Evolutionary conservation across 2,888 invertebrate genomes (phyloP), one percentile per base, ranked within the genome.

Genomic region (Gisinianus flammeolus): DNA sequence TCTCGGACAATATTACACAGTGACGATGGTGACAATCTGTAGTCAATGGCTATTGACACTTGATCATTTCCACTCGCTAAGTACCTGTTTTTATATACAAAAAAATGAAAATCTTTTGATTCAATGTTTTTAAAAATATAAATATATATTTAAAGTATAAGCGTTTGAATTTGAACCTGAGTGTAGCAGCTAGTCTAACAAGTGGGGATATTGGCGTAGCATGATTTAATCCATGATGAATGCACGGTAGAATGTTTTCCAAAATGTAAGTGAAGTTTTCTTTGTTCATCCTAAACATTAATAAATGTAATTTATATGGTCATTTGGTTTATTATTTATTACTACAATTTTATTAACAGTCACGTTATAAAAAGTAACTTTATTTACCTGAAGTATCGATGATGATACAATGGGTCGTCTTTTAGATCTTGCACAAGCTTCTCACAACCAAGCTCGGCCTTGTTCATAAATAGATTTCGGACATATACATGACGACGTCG

Each of bases 1-100:
- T 79, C 79, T 28, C 62, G 54, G 16, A 79, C 8, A 56, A 79
- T 79, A 0, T 24, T 19, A 2, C 22, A 68, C 8, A 79, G 67
- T n/a, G 66, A 52, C 22, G 66, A 67, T n/a, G 79, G 76, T 1
- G 79, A 79, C 10, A 72, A 26, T 31, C 56, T 0, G 26, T 31
- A 76, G 1, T 56, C 30, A 12, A 70, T 16, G 16, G 69, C 76
- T 3, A 69, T 12, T n/a, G 62, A 70, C 0, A 69, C 24, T 69
- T 76, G 76, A 30, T 31, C 52, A 19, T 58, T 52, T 22, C 76
- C 76, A 1, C 69, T 28, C 4, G 69, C 76, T 2, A 76, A 33
- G 24, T 28, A 76, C 24, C 76, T 76, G 30, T 12, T 26, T 19
- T 24, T 24, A 22, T 56, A 56, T 12, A n/a, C 10, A 56, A n/a